Evolutionary conservation across 2,797 vertebrate genomes (phyloP).

Genomic region (Hippocampus kuda): DNA sequence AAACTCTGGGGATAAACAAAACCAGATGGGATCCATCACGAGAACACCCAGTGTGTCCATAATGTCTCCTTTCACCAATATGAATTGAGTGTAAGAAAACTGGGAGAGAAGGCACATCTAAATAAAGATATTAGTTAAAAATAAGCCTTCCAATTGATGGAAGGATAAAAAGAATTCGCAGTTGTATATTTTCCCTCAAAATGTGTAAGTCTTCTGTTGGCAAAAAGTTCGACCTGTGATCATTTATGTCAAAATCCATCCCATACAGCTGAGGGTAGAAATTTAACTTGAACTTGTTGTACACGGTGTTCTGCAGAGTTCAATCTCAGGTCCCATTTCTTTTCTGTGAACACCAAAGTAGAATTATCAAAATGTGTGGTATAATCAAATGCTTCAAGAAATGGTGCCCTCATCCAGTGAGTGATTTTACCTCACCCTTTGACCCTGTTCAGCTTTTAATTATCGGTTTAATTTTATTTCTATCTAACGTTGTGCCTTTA

Average conservation of each 20-base stretch:
- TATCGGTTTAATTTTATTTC: neutral
- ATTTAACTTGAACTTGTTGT: too few species aligned
- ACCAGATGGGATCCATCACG: conserved; percentile 46
- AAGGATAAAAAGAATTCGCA: neutral
- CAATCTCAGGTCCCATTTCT: too few species aligned
- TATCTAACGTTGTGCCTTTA: neutral
- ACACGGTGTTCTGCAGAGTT: too few species aligned
- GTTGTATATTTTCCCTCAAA: neutral
- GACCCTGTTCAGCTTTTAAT: too few species aligned
- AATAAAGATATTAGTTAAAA: neutral
- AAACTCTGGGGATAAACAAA: conserved; percentile 41
- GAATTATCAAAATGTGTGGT: too few species aligned
- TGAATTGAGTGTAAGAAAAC: neutral
- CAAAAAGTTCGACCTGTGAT: neutral
- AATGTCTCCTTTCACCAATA: neutral
- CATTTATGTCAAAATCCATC: neutral
- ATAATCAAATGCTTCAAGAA: too few species aligned
- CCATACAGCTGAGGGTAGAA: too few species aligned
- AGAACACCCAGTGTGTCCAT: conserved; percentile 12
- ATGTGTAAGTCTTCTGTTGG: neutral
- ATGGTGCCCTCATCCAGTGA: too few species aligned
- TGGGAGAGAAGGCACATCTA: neutral
- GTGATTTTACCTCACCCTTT: too few species aligned
- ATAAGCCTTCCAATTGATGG: neutral
- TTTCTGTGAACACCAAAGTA: too few species aligned